phyloP scores from a whole-genome alignment of 2,888 invertebrate genomes.

The Sinohyriopsis cumingii region DNA sequence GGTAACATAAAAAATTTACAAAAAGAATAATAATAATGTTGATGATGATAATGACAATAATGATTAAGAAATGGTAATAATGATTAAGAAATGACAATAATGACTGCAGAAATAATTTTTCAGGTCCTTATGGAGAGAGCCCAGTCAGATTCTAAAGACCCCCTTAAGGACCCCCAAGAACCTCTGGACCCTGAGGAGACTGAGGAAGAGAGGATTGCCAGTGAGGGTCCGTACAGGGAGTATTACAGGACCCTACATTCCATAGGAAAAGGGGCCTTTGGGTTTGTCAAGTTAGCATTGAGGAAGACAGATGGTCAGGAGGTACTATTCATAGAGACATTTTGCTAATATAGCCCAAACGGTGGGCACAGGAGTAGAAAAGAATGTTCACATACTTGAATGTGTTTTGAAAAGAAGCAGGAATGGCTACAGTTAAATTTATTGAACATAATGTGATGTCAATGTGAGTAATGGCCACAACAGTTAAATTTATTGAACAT shows the following conservation, averaged over 20 bases:
- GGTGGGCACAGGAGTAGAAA: too few relatives aligned
- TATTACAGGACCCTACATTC: conserved; percentile 78
- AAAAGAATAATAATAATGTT: too few relatives aligned
- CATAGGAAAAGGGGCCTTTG: conserved; percentile 83
- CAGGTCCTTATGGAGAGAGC: conserved; percentile 48
- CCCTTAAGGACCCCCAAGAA: conserved; percentile 25
- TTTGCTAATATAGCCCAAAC: not conserved
- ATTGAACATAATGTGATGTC: too few relatives aligned
- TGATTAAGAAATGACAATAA: too few relatives aligned
- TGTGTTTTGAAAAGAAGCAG: too few relatives aligned
- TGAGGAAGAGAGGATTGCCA: conserved; percentile 34
- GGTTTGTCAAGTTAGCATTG: conserved; percentile 81
- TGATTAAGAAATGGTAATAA: too few relatives aligned
- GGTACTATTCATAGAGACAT: conserved; percentile 44
- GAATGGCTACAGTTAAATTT: too few relatives aligned
- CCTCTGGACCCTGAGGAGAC: conserved; percentile 14
- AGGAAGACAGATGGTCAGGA: conserved; percentile 77
- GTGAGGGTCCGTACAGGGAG: conserved; percentile 65
- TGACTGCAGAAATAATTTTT: not conserved
- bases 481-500: too few relatives aligned
- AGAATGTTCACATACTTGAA: too few relatives aligned
- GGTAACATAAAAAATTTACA: too few relatives aligned
- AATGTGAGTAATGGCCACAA: too few relatives aligned
- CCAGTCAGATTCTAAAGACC: conserved; percentile 41
- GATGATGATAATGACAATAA: too few relatives aligned